Conservation (phyloP, 2,888 invertebrate species). For the Lysandra bellargus region DNA sequence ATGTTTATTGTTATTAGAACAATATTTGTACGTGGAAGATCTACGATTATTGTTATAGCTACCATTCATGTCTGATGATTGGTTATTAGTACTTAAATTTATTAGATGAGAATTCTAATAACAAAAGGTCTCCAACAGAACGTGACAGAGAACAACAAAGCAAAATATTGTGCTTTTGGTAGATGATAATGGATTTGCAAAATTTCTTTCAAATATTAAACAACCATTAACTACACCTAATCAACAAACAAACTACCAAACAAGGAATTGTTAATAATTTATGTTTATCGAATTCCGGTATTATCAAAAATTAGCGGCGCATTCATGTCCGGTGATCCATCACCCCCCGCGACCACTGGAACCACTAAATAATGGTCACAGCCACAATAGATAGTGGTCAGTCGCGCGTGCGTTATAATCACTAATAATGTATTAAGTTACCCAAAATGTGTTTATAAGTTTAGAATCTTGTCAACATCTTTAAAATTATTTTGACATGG, state of each 20-base stretch:
- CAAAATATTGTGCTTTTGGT: not conserved
- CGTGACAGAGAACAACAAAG: not conserved
- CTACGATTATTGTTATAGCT: constrained; percentile 71
- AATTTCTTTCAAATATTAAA: not conserved
- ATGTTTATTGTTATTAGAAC: constrained; percentile 78
- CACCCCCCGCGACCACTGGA: constrained; percentile 43
- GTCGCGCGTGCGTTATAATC: constrained; percentile 19
- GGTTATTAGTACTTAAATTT: constrained; percentile 27
- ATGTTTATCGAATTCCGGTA: constrained; percentile 24
- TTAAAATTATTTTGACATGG: not conserved
- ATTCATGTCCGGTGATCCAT: constrained; percentile 67
- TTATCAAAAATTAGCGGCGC: constrained; percentile 57
- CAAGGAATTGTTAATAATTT: constrained; percentile 6
- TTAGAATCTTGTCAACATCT: not conserved
- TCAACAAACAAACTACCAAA: constrained; percentile 2
- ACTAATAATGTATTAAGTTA: constrained; percentile 20
- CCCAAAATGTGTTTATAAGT: not conserved
- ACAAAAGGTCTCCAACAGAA: not conserved
- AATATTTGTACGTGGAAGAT: constrained; percentile 77
- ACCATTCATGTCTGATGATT: constrained; percentile 40
- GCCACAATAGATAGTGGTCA: constrained; percentile 24
- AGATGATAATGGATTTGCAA: not conserved
- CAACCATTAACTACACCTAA: not conserved
- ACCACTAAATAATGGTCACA: constrained; percentile 18
- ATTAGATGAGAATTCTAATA: not conserved